A percentile compares a stretch with the other conserved stretches of the same genome.
phyloP scores from a whole-genome alignment of 2,888 invertebrate genomes.

The Chrysolina americana region DNA sequence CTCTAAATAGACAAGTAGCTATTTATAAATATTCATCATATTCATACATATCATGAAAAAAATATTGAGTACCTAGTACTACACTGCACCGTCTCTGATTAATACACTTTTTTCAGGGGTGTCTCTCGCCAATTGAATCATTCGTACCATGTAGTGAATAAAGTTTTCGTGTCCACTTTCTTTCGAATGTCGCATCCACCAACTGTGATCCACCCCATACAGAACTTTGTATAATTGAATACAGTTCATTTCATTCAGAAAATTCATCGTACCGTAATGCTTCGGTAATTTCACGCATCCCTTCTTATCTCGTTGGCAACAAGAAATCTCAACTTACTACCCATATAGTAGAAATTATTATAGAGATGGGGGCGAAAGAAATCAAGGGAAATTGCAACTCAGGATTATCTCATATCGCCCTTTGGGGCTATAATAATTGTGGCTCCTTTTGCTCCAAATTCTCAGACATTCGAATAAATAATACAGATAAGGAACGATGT shows the following conservation, averaged over 20 bases:
- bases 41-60: too few species aligned
- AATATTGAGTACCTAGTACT: too few species aligned
- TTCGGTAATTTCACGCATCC: not conserved
- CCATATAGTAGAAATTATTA: not conserved
- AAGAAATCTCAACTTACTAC: not conserved
- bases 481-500: not conserved
- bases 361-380: not conserved
- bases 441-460: conserved; percentile 1
- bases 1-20: too few species aligned
- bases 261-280: not conserved
- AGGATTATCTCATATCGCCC: not conserved
- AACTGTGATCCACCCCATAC: too few species aligned
- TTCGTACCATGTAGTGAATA: too few species aligned
- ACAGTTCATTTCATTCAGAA: not conserved
- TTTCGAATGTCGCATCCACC: too few species aligned
- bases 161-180: too few species aligned
- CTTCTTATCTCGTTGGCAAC: not conserved
- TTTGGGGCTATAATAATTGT: not conserved
- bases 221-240: not conserved
- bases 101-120: too few species aligned
- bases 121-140: too few species aligned
- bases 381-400: not conserved
- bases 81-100: too few species aligned
- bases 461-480: not conserved
- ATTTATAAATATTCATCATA: too few species aligned